Base-by-base conservation (phyloP, 2,113 vertebrate species). In the Callipepla squamata region DNA sequence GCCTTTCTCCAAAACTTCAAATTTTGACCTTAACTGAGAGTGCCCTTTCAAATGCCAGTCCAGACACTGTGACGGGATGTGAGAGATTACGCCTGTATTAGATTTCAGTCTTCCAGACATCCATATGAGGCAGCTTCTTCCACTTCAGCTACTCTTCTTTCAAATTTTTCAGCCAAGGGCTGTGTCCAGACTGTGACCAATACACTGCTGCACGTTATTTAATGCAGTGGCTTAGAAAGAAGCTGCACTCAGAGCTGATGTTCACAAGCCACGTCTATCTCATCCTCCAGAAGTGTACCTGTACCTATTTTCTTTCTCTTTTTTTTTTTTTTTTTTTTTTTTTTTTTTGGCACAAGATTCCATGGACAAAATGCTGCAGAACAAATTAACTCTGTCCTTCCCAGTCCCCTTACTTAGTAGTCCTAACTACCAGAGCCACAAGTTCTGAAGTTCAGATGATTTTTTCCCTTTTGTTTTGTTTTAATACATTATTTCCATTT, bases 141-240 rank as follows among this genome's bases (percentile, higher is more conserved):
- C 3, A 3, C 77, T 92, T 94, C 62, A 88, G 81, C 77, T 83
- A 57, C 57, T 88, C n/a, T 47, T 47, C 84, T 92, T 75, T 76
- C 80, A 88, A 53, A 51, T 53, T 38, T 48, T 47, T 76, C 68
- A 92, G 77, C 80, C 72, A 63, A 82, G 62, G 57, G 47, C 87
- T 83, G 80, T 28, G 26, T 67, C 67, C 80, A 94, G 90, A 88
- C 80, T 92, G 94, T 95, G 92, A 92, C 89, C 84, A 82, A 92
- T 51, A 88, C 30, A 18, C 58, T 58, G 32, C 63, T 58, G 72
- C 84, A 89, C 51, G 8, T 26, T 26, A 32, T 4, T 80, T 82
- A 89, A 72, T 68, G 47, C 62, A 76, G 55, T 9, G 57, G 58
- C 78, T 93, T 75, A 92, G 89, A 42, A 51, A 69, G 59, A 50